These are phyloP conservation scores for Cryptus viduatorius DNA, from an alignment of 2,888 invertebrate genomes.

Conservation along the genomic window DNA sequence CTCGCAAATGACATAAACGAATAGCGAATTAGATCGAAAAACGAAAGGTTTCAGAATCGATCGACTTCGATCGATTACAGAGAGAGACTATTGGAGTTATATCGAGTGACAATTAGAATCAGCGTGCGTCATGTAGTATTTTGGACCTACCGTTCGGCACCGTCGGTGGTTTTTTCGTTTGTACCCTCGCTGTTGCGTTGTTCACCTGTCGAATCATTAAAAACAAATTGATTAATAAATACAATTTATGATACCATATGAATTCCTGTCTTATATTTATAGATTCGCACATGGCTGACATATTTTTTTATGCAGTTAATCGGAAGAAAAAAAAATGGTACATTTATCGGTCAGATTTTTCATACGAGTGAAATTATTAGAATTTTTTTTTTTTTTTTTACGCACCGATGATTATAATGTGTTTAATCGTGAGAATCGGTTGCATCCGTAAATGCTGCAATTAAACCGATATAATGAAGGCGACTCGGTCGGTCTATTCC, in stretches of 20 bases:
- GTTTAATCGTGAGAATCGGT: conserved; percentile 38
- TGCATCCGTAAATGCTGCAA: conserved; percentile 13
- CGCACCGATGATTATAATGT: background rate
- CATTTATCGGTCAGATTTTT: background rate
- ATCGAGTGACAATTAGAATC: background rate
- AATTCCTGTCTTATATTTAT: conserved; percentile 9
- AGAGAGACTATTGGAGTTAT: background rate
- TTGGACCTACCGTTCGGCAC: conserved; percentile 94
- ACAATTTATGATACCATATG: background rate
- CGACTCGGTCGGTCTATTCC: background rate
- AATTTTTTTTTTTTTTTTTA: background rate
- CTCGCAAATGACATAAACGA: conserved; percentile 48
- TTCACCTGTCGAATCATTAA: conserved; percentile 92
- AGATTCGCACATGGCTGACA: conserved; percentile 59
- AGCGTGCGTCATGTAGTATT: background rate
- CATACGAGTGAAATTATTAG: too few species aligned
- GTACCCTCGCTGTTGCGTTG: conserved; percentile 99
- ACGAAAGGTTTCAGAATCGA: conserved; percentile 2
- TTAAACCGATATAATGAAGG: conserved; percentile 50
- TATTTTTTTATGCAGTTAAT: conserved; percentile 1
- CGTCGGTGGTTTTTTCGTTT: conserved; percentile 98
- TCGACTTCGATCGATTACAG: background rate
- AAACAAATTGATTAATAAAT: conserved; percentile 61
- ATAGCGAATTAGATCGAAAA: conserved; percentile 40
- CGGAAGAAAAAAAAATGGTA: background rate